Conservation (phyloP, 2,888 invertebrate genomes). For the Neoitamus cyanurus region DNA sequence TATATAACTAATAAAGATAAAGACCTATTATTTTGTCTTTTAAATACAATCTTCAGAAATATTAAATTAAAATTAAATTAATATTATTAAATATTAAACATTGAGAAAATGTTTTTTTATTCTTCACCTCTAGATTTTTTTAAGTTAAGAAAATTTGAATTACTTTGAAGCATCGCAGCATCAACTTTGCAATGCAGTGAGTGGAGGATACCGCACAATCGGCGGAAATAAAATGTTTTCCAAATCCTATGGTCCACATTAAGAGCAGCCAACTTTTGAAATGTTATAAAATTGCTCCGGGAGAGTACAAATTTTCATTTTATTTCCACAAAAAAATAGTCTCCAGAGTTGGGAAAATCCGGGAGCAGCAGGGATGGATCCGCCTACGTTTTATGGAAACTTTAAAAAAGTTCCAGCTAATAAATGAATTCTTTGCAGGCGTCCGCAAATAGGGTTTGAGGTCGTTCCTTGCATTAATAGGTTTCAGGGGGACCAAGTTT, state of each 20-base stretch:
- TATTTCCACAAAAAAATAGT: neutral
- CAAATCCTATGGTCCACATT: neutral
- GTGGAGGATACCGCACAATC: no score
- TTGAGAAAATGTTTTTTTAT: no score
- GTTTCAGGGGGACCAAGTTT: neutral
- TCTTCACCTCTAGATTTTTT: no score
- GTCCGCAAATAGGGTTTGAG: neutral
- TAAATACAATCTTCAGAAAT: no score
- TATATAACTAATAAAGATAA: no score
- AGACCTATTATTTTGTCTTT: no score
- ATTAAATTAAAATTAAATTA: no score
- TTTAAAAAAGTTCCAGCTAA: neutral
- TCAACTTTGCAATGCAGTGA: no score
- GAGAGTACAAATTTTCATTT: neutral
- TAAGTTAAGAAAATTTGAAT: no score
- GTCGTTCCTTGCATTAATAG: neutral
- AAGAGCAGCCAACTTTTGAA: neutral
- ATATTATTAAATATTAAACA: no score
- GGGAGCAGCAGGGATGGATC: neutral
- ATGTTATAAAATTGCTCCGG: neutral
- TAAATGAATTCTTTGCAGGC: neutral
- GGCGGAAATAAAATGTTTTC: neutral
- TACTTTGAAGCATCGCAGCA: no score
- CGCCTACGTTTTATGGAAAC: neutral
- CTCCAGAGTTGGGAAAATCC: neutral